A percentile compares a stretch with the other conserved stretches of the same genome.
phyloP scores from a whole-genome alignment of 2,888 invertebrate genomes.

The Cheilosia vulpina region DNA sequence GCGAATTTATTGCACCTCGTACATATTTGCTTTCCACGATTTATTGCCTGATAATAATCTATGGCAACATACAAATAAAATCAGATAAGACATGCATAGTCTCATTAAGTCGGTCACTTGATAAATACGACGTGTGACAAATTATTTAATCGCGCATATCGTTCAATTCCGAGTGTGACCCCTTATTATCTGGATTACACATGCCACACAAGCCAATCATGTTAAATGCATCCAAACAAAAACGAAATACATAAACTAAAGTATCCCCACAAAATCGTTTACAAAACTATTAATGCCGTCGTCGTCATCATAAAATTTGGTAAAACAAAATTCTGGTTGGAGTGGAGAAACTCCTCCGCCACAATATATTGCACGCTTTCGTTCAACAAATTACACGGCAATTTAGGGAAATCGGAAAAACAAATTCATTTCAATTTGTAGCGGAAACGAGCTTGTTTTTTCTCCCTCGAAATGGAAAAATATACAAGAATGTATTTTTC shows the following conservation, averaged over 20 bases:
- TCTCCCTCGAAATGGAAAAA: conserved; percentile 15
- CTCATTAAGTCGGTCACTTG: conserved; percentile 3
- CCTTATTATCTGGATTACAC: background rate
- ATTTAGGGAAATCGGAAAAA: conserved; percentile 57
- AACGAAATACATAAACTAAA: background rate
- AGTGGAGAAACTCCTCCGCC: conserved; percentile 3
- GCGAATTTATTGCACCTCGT: too few species aligned
- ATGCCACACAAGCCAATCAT: conserved; percentile 8
- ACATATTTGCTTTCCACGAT: too few species aligned
- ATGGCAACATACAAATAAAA: background rate
- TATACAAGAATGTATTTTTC: background rate
- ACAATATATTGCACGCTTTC: background rate
- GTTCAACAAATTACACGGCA: conserved; percentile 52
- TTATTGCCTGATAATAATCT: too few species aligned
- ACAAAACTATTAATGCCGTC: conserved; percentile 30
- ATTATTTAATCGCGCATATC: background rate
- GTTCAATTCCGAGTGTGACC: background rate
- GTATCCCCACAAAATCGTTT: conserved; percentile 13
- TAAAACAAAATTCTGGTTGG: background rate
- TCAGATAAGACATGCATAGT: background rate
- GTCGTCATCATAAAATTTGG: conserved; percentile 23
- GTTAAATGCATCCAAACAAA: conserved; percentile 21
- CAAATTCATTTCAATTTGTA: conserved; percentile 59
- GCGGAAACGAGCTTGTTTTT: conserved; percentile 57
- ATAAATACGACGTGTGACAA: conserved; percentile 9